phyloP scores from a whole-genome alignment of 2,888 invertebrate genomes.

The Nephrotoma appendiculata region DNA sequence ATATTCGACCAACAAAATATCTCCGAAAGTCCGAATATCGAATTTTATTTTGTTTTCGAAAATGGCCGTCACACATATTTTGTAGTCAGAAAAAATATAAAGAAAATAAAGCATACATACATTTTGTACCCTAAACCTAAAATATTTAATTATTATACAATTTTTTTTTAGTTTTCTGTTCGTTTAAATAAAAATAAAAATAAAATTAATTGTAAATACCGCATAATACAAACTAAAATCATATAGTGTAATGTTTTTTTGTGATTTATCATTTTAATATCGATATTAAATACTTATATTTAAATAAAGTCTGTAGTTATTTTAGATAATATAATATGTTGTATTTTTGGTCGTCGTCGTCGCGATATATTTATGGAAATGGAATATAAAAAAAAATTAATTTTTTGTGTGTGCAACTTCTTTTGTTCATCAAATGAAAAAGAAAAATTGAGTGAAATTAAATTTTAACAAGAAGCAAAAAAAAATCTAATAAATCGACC shows the following conservation, averaged over 20 bases:
- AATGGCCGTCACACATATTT: background rate
- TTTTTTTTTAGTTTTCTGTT: background rate
- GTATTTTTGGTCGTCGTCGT: background rate
- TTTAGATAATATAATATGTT: background rate
- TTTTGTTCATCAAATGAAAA: background rate
- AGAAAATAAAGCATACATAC: background rate
- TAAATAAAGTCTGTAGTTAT: background rate
- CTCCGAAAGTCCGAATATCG: background rate
- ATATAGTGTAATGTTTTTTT: background rate
- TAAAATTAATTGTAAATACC: background rate
- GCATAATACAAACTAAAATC: background rate
- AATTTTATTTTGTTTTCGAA: background rate
- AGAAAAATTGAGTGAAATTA: background rate
- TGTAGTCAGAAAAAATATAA: background rate
- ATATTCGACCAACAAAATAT: background rate
- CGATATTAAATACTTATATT: background rate
- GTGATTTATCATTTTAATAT: background rate
- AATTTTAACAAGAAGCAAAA: background rate
- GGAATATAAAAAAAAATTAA: background rate
- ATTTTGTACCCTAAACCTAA: background rate
- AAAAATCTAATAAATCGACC: background rate
- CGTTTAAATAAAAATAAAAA: background rate
- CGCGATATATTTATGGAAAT: background rate
- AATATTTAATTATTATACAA: background rate
- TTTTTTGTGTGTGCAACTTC: background rate